Conservation (phyloP, 1,140 invertebrate species). For the Aphis gossypii region DNA sequence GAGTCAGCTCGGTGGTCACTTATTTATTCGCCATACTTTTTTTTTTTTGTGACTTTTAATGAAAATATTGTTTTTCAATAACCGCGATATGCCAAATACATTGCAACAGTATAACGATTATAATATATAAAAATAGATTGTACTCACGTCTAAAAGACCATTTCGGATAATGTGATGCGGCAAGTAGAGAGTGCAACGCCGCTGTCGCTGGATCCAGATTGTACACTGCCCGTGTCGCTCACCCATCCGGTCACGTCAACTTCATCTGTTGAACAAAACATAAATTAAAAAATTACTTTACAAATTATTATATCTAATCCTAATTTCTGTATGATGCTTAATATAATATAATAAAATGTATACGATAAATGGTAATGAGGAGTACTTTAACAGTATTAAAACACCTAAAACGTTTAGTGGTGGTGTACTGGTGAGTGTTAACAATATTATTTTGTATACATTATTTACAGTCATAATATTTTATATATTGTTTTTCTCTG, state of each 20-base stretch:
- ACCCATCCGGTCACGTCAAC: slow-evolving; percentile 87
- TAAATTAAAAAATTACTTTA: not conserved
- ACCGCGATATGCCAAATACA: too few species aligned
- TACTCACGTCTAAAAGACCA: slow-evolving; percentile 62
- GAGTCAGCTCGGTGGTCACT: not conserved
- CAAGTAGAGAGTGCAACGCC: slow-evolving; percentile 78
- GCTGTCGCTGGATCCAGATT: slow-evolving; percentile 78
- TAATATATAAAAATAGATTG: not conserved
- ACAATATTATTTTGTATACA: not conserved
- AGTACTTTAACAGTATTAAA: not conserved
- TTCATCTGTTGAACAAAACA: slow-evolving; percentile 73
- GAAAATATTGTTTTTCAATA: not conserved
- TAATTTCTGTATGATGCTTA: not conserved
- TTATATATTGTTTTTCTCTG: not conserved
- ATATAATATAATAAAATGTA: not conserved
- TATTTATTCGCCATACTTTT: not conserved
- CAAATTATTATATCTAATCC: not conserved
- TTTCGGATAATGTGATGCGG: slow-evolving; percentile 71
- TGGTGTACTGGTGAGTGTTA: not conserved
- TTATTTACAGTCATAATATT: not conserved
- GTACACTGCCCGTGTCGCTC: slow-evolving; percentile 81
- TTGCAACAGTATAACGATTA: not conserved
- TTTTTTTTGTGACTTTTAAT: not conserved
- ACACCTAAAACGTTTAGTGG: not conserved
- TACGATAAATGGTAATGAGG: not conserved